Evolutionary conservation across 2,113 vertebrate genomes (phyloP).

Genomic region (Zosterops pallidus): DNA sequence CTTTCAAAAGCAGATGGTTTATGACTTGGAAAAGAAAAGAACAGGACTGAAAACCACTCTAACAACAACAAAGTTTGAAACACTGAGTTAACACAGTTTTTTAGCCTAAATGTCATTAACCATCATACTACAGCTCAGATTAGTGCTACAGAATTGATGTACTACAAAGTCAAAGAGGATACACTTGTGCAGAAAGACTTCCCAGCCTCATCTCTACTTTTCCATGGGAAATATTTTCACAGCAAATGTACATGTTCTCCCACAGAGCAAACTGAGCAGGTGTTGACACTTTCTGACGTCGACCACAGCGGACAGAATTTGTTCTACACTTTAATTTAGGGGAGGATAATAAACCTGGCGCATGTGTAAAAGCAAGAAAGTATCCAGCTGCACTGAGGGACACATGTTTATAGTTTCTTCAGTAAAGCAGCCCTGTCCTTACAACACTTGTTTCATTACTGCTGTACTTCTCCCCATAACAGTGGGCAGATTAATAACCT

Average conservation of each 20-base stretch:
- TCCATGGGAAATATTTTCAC: not conserved
- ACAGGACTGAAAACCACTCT: not conserved
- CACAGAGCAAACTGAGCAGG: not conserved
- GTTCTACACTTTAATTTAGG: not conserved
- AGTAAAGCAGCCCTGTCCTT: not conserved
- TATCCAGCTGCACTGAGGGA: not conserved
- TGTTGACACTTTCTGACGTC: not conserved
- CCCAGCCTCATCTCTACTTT: not conserved
- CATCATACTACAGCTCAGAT: rapidly evolving
- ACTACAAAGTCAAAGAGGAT: not conserved
- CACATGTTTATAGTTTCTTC: not conserved
- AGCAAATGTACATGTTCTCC: not conserved
- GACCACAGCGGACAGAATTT: not conserved
- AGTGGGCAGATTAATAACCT: not conserved
- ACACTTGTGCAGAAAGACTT: not conserved
- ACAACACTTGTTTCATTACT: not conserved
- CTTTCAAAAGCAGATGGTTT: not conserved
- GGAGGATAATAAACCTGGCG: not conserved
- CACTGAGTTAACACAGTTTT: not conserved
- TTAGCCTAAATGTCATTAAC: not conserved
- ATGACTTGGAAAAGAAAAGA: not conserved
- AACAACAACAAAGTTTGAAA: not conserved
- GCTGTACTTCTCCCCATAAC: not conserved
- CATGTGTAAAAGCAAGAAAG: not conserved
- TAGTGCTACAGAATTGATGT: not conserved